phyloP scores from a whole-genome alignment of 2,888 invertebrate genomes.

The Catocala nupta region DNA sequence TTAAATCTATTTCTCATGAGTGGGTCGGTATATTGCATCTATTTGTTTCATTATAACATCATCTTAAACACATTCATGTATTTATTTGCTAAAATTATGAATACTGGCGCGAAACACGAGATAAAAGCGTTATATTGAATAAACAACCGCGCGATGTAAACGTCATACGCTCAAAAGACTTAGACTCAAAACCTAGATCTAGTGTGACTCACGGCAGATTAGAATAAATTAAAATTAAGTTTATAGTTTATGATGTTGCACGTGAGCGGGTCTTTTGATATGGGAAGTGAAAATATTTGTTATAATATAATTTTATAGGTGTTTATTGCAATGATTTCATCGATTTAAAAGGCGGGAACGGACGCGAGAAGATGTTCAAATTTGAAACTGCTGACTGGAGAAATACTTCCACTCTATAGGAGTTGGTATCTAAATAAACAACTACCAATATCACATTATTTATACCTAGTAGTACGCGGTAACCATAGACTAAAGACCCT shows the following conservation, averaged over 20 bases:
- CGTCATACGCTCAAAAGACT: constrained; percentile 22
- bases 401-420: no score
- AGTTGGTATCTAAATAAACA: no score
- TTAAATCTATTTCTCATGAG: neutral
- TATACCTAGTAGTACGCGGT: no score
- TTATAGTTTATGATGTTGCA: constrained; percentile 20
- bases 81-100: constrained; percentile 22
- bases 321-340: no score
- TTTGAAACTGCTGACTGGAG: no score
- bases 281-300: neutral
- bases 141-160: constrained; percentile 13
- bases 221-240: constrained; percentile 34
- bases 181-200: constrained; percentile 29
- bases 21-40: neutral
- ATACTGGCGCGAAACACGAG: constrained; percentile 10
- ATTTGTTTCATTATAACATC: constrained; percentile 7
- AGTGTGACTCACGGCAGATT: constrained; percentile 31
- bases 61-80: constrained; percentile 13
- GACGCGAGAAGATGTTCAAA: no score
- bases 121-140: constrained; percentile 18
- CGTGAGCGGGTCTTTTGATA: constrained; percentile 4
- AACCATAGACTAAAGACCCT: no score
- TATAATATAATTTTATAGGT: no score
- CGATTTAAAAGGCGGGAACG: no score
- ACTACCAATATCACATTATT: no score